A percentile compares a stretch with the other conserved stretches of the same genome.
phyloP scores from a whole-genome alignment of 2,888 invertebrate genomes.

The Drosophila fulvimacula region DNA sequence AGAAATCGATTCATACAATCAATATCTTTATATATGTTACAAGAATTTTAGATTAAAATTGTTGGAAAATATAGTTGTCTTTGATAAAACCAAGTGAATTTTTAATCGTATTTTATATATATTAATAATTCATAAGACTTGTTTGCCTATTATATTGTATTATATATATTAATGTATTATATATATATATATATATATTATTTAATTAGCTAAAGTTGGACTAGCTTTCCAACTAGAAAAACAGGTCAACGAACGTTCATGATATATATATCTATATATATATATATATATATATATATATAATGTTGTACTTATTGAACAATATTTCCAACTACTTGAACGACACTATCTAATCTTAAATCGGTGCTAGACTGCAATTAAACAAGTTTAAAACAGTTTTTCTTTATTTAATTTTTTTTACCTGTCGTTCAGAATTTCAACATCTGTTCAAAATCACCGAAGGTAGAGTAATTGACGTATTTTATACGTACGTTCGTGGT shows the following conservation, averaged over 20 bases:
- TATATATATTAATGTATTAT: no score
- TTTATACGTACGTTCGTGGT: constrained; percentile 6
- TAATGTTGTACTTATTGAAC: no score
- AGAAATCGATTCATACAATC: no score
- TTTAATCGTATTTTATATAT: no score
- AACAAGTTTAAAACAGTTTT: constrained; percentile 8
- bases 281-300: no score
- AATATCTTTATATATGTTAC: no score
- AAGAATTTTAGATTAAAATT: no score
- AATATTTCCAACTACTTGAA: constrained; percentile 11
- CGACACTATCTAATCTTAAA: constrained; percentile 39
- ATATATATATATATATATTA: not conserved
- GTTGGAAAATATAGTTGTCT: no score
- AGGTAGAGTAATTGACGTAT: constrained; percentile 28
- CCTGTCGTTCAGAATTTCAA: constrained; percentile 29
- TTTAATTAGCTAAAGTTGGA: not conserved
- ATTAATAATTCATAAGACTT: no score
- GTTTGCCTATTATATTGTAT: no score
- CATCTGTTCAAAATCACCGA: constrained; percentile 60
- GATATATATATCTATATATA: no score
- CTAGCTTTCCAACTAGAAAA: constrained; percentile 2
- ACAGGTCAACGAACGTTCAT: constrained; percentile 37
- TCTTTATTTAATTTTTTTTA: constrained; percentile 8
- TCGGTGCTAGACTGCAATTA: constrained; percentile 12
- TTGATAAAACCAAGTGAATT: no score